phyloP scores from a whole-genome alignment of 2,113 vertebrate species.

The Phrynosoma platyrhinos region DNA sequence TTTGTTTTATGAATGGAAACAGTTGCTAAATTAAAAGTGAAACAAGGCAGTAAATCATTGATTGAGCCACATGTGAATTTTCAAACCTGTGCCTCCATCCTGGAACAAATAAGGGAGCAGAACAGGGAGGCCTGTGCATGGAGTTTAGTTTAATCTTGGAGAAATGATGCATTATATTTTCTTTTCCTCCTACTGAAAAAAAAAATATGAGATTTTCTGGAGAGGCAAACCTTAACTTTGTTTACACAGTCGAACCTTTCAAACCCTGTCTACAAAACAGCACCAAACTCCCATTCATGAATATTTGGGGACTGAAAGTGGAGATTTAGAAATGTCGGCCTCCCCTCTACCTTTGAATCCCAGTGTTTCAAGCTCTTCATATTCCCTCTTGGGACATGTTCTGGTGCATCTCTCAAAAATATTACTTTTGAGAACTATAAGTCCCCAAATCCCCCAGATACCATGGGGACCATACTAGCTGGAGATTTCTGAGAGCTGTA shows the following conservation, averaged over 20 bases:
- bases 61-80: slow-evolving; percentile 49
- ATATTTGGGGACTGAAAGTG: neutral
- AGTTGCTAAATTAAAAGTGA: slow-evolving; percentile 74
- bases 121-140: neutral
- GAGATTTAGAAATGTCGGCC: neutral
- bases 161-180: slow-evolving; percentile 27
- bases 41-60: slow-evolving; percentile 74
- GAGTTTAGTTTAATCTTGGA: slow-evolving; percentile 16
- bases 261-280: neutral
- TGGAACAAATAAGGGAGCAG: neutral
- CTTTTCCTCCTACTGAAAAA: slow-evolving; percentile 31
- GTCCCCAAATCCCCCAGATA: too few relatives aligned
- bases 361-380: too few relatives aligned
- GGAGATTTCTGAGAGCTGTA: too few relatives aligned
- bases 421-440: too few relatives aligned
- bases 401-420: too few relatives aligned
- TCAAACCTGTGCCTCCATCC: slow-evolving; percentile 19
- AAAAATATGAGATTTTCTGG: too few relatives aligned
- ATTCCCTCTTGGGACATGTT: too few relatives aligned
- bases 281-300: neutral
- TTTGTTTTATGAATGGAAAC: slow-evolving; percentile 73
- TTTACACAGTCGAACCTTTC: neutral
- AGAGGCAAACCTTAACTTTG: neutral
- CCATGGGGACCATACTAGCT: too few relatives aligned
- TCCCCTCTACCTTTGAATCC: too few relatives aligned